Base-by-base conservation (phyloP, 2,797 vertebrate species). In the Capromys pilorides region DNA sequence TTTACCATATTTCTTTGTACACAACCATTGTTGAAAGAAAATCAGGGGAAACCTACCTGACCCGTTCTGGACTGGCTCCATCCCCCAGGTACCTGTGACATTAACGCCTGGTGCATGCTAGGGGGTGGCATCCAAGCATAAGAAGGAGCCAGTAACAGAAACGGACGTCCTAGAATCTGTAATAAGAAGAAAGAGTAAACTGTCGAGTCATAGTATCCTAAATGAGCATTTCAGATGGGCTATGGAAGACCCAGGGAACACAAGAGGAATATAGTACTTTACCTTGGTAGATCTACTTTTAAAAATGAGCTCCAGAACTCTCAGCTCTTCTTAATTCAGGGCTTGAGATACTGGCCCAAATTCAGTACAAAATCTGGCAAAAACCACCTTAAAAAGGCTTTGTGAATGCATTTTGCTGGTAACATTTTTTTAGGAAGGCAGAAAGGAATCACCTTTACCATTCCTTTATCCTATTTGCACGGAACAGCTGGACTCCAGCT, bases 21-120 rank as follows among this genome's bases (percentile, higher is more conserved):
- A 91, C 64, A 88, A 94, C 77, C 86, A 92, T 45, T 94, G 89
- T 81, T 75, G 69, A 94, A 95, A 93, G 64, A 88, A 94, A 96
- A 95, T 67, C 62, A 92, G 87, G 94, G 91, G 86, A 88, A 59
- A 97, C 98, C 97, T 98, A 97, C 97, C 97, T 98, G 98, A 97
- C 97, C 96, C 97, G 97, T 97, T 98, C 97, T 96, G 96, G 97
- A 96, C 97, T 98, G 97, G 97, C 98, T 98, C 98, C 97, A 97
- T 98, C 95, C 97, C 97, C 97, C 97, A 97, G 95, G 97, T 62
- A 98, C 97, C 94, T 97, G 82, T 98, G 96, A 95, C n/a, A 36
- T 96, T 98, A 98, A 88, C 97, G 97, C 95, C 97, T 94, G 91
- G 95, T 96, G 97, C 96, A 96, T 98, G 97, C 3, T 98, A 96